Conservation (phyloP, 2,888 invertebrate genomes). For the Pollenia amentaria region DNA sequence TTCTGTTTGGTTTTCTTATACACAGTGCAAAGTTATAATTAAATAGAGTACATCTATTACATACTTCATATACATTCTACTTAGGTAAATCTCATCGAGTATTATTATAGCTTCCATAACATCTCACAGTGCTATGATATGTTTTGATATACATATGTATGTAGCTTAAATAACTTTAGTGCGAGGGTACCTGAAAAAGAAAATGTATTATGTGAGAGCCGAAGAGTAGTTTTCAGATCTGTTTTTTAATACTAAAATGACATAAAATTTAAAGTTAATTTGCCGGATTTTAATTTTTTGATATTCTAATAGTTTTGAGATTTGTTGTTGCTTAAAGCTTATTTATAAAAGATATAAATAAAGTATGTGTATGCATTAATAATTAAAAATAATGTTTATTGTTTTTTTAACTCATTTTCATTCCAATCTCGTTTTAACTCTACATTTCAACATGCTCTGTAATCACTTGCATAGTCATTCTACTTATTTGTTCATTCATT, state of each 20-base stretch:
- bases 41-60: constrained; percentile 28
- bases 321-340: no score
- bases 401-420: background rate
- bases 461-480: constrained; percentile 18
- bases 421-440: background rate
- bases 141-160: constrained; percentile 37
- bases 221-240: no score
- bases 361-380: no score
- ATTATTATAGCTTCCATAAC: constrained; percentile 5
- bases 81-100: background rate
- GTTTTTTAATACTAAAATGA: no score
- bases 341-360: no score
- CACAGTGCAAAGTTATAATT: constrained; percentile 50
- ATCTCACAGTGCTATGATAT: constrained; percentile 1
- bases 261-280: no score
- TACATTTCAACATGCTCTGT: constrained; percentile 20
- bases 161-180: background rate
- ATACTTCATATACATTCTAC: background rate
- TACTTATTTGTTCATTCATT: constrained; percentile 34
- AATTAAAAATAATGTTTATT: no score
- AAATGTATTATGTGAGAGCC: no score
- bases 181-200: background rate
- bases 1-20: constrained; percentile 5
- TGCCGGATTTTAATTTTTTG: no score
- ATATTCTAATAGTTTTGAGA: no score